Evolutionary conservation across 1,140 invertebrate species (phyloP), one percentile per base, ranked within the genome.

Genomic region (Lucilia sericata): DNA sequence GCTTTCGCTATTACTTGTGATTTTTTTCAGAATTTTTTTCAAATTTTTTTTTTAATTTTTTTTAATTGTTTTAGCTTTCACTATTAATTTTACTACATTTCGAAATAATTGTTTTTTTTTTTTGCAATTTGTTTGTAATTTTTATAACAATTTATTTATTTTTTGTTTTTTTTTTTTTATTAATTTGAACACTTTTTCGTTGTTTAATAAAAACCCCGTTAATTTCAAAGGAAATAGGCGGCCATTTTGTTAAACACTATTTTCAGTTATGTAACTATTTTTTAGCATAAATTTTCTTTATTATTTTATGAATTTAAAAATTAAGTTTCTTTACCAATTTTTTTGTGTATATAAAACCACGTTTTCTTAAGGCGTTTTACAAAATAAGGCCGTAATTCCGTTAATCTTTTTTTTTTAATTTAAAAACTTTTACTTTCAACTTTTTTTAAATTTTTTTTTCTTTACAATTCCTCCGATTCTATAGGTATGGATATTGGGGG

Each of bases 11-110:
- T 70, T 70, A 70, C 65, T 21, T 70, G 17, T 70, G 21, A 70
- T 5, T 21, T 60, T n/a, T 17, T 30, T 30, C 3, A 30, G 2
- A 1, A n/a, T 10, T 42, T 42, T 10, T 42, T n/a, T n/a, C n/a
- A n/a, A n/a, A n/a, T n/a, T n/a, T n/a, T n/a, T n/a, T n/a, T n/a
- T n/a, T n/a, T n/a, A n/a, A n/a, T n/a, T n/a, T 42, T 42, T 42
- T 2, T 42, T 42, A 8, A 42, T 42, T 42, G 42, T 42, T 55
- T 17, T 12, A 55, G 51, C 4, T 55, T 21, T 21, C 30, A 78
- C 74, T 76, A 76, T 76, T 42, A 34, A 76, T 76, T 34, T 30
- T 17, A 34, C 74, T 87, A 86, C 88, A 70, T 70, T 21, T 25
- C 19, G 19, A 21, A 70, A 17, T 60, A 60, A 70, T 70, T 21